phyloP scores from a whole-genome alignment of 2,113 vertebrate genomes.

The Lophotis ruficrista region DNA sequence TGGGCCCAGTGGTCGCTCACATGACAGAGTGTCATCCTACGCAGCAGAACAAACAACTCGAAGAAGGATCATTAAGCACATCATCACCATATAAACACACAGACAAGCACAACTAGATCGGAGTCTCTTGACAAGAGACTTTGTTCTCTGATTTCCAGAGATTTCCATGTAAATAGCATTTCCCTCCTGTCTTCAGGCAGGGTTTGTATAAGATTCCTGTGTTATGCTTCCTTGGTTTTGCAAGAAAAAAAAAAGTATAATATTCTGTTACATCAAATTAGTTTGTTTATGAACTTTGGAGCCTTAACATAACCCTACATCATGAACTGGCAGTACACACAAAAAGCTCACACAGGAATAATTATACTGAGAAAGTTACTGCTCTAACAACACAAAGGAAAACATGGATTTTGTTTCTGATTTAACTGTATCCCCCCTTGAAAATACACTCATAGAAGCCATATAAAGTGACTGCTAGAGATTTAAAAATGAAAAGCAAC shows the following conservation, averaged over 20 bases:
- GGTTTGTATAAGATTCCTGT: background rate
- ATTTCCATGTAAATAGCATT: background rate
- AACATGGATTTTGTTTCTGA: background rate
- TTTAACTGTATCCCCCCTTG: background rate
- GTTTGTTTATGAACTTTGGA: background rate
- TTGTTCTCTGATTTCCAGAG: background rate
- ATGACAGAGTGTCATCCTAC: slow-evolving; percentile 91
- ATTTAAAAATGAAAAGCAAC: background rate
- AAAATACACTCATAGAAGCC: background rate
- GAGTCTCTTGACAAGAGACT: background rate
- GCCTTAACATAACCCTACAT: background rate
- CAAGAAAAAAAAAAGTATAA: background rate
- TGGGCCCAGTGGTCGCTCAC: slow-evolving; percentile 97
- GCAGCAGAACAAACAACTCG: background rate
- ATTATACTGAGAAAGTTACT: background rate
- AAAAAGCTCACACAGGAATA: background rate
- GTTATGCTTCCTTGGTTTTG: background rate
- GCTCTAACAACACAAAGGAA: background rate
- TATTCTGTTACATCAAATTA: background rate
- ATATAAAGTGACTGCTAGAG: background rate
- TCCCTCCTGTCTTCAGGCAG: background rate
- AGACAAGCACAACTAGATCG: background rate
- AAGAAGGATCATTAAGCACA: background rate
- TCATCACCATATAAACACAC: background rate
- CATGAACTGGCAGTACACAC: background rate